A percentile compares a stretch with the other conserved stretches of the same genome.
phyloP scores from a whole-genome alignment of 2,888 invertebrate species.

The Chironomus tentans region DNA sequence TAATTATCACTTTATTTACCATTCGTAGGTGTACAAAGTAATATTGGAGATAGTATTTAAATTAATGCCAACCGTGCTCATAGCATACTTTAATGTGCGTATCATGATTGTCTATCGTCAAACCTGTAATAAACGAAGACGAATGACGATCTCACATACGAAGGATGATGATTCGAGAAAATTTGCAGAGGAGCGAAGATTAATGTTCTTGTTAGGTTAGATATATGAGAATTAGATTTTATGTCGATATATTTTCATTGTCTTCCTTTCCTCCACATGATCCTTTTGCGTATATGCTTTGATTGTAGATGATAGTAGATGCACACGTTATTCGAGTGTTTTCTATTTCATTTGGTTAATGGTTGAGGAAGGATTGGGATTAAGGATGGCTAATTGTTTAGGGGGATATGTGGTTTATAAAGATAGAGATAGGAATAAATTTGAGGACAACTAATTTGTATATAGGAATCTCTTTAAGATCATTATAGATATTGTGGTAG shows the following conservation, averaged over 20 bases:
- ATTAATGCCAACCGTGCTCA: constrained; percentile 55
- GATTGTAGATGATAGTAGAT: too few relatives aligned
- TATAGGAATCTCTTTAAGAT: too few relatives aligned
- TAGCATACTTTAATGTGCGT: constrained; percentile 55
- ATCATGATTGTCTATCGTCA: constrained; percentile 58
- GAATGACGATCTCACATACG: constrained; percentile 54
- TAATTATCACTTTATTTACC: neutral
- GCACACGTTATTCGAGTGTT: too few relatives aligned
- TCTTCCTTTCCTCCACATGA: too few relatives aligned
- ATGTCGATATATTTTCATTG: neutral
- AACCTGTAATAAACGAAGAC: constrained; percentile 54
- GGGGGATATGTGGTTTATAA: too few relatives aligned
- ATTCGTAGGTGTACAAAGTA: constrained; percentile 48
- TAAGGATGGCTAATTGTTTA: neutral
- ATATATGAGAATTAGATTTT: constrained; percentile 36
- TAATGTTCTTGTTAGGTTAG: constrained; percentile 48
- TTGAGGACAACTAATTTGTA: too few relatives aligned
- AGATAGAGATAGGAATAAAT: too few relatives aligned
- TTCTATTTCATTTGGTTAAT: too few relatives aligned
- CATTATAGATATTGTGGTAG: too few relatives aligned
- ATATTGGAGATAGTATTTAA: constrained; percentile 56
- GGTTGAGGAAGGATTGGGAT: neutral
- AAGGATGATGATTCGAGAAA: constrained; percentile 55
- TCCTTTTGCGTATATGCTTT: too few relatives aligned
- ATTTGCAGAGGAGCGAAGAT: constrained; percentile 57